phyloP scores from a whole-genome alignment of 2,888 invertebrate species.

The Eupithecia pulchellata region DNA sequence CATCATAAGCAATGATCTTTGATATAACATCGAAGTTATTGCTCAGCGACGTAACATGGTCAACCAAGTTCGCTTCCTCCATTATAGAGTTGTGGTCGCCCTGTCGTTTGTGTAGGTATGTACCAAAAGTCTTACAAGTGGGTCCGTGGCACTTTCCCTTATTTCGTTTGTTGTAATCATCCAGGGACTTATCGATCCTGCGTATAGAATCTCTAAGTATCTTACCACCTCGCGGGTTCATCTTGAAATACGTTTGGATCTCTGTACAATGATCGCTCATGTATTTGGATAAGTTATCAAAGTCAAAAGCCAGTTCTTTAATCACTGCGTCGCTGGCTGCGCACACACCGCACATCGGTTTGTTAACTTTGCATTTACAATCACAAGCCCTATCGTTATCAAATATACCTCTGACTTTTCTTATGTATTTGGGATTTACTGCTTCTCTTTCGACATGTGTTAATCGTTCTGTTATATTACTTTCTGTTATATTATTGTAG shows the following conservation, averaged over 20 bases:
- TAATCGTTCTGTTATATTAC: slow-evolving; percentile 13
- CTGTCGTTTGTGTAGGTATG: slow-evolving; percentile 62
- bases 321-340: slow-evolving; percentile 72
- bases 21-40: slow-evolving; percentile 14
- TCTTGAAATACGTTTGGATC: slow-evolving; percentile 73
- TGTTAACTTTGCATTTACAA: slow-evolving; percentile 66
- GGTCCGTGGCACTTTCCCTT: slow-evolving; percentile 70
- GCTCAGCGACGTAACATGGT: slow-evolving; percentile 23
- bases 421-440: slow-evolving; percentile 46
- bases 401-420: slow-evolving; percentile 60
- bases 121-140: slow-evolving; percentile 62
- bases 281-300: slow-evolving; percentile 67
- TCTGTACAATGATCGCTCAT: slow-evolving; percentile 75
- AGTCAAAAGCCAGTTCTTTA: slow-evolving; percentile 69
- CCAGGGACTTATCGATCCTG: slow-evolving; percentile 62
- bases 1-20: slow-evolving; percentile 39
- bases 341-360: slow-evolving; percentile 69
- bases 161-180: slow-evolving; percentile 69
- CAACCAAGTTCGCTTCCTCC: slow-evolving; percentile 8
- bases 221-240: slow-evolving; percentile 71
- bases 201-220: slow-evolving; percentile 66
- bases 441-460: slow-evolving; percentile 19
- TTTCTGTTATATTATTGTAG: slow-evolving; percentile 40
- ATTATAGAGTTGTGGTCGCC: slow-evolving; percentile 27
- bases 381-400: slow-evolving; percentile 65